Conservation (phyloP, 2,113 vertebrate genomes). For the Myxocyprinus asiaticus region DNA sequence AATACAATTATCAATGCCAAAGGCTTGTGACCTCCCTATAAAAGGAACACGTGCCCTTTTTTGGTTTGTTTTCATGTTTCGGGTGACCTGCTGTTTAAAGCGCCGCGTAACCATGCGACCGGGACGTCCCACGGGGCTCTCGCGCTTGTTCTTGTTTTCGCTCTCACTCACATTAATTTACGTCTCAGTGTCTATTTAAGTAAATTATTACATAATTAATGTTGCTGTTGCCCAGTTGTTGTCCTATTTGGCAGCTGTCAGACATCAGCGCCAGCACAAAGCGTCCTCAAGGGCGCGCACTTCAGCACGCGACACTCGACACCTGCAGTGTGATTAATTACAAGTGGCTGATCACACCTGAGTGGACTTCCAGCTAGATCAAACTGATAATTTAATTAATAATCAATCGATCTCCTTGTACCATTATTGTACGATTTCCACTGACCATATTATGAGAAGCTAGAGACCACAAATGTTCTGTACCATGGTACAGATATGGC, state of each 20-base stretch:
- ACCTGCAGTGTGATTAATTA: not conserved
- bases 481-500: too few relatives aligned
- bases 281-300: too few relatives aligned
- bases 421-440: too few relatives aligned
- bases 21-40: not conserved
- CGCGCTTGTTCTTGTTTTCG: not conserved
- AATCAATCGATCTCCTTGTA: too few relatives aligned
- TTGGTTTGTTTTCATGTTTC: slow-evolving; percentile 26
- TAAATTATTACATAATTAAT: too few relatives aligned
- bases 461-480: too few relatives aligned
- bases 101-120: slow-evolving; percentile 33
- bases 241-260: not conserved
- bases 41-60: not conserved
- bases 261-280: not conserved
- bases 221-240: not conserved
- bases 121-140: not conserved
- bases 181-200: too few relatives aligned
- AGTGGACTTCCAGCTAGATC: not conserved
- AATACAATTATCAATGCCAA: not conserved
- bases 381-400: too few relatives aligned
- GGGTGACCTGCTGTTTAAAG: slow-evolving; percentile 23
- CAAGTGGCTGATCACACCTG: not conserved
- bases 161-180: not conserved
- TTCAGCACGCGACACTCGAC: too few relatives aligned
- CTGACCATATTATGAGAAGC: too few relatives aligned